Percentiles rank a stretch among this genome's conserved stretches.
phyloP scores from a whole-genome alignment of 2,113 vertebrate genomes.

The Ceyx cyanopectus region DNA sequence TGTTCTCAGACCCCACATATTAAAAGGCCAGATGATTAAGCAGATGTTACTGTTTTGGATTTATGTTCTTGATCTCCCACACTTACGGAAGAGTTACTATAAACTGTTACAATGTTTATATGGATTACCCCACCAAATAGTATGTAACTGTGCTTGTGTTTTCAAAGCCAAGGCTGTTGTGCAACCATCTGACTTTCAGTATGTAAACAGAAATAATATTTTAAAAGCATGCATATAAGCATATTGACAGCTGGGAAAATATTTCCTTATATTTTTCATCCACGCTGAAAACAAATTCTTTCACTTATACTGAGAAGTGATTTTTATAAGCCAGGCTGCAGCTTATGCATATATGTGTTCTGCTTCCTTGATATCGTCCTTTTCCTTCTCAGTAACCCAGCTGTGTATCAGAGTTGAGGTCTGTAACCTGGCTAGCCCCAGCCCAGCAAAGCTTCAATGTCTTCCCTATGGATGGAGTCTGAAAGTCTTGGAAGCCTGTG shows the following conservation, averaged over 20 bases:
- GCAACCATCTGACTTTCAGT: background rate
- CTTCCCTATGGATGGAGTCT: background rate
- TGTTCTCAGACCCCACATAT: background rate
- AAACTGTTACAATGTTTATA: slow-evolving; percentile 38
- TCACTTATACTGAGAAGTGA: background rate
- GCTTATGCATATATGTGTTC: background rate
- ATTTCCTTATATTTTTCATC: background rate
- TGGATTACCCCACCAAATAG: background rate
- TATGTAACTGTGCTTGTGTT: background rate
- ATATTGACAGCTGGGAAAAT: background rate
- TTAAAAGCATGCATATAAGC: background rate
- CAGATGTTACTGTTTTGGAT: background rate
- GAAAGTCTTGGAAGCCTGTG: background rate
- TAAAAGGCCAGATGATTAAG: background rate
- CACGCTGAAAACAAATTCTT: background rate
- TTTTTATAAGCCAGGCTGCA: background rate
- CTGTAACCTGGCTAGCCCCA: background rate
- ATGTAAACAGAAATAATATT: background rate
- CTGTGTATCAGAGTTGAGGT: background rate
- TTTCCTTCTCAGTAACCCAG: background rate
- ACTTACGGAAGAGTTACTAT: background rate
- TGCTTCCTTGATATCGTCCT: background rate
- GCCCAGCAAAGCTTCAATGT: background rate
- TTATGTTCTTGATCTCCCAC: background rate
- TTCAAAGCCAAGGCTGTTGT: background rate